Conservation (phyloP, 2,113 vertebrate species). For the Bombycilla garrulus region DNA sequence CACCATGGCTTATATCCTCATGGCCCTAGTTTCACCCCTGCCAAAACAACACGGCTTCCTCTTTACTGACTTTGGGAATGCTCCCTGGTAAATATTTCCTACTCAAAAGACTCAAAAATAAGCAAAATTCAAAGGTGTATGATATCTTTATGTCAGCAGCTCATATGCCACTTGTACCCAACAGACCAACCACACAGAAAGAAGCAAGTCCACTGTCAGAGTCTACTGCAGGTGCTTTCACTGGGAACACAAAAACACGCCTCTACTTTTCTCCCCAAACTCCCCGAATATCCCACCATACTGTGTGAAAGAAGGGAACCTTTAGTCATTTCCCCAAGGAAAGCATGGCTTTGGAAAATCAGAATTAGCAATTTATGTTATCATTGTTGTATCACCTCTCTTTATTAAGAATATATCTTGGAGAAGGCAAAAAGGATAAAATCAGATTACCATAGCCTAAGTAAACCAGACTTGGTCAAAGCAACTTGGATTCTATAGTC, state of each 20-base stretch:
- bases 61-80: not conserved
- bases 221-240: not conserved
- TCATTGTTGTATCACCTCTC: not conserved
- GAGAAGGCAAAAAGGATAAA: not conserved
- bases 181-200: not conserved
- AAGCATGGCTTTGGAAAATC: not conserved
- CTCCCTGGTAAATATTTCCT: not conserved
- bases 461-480: not conserved
- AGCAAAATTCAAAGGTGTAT: not conserved
- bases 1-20: not conserved
- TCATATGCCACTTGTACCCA: not conserved
- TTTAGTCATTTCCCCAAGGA: not conserved
- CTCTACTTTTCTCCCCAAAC: not conserved
- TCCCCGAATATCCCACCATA: not conserved
- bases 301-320: not conserved
- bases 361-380: not conserved
- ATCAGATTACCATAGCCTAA: not conserved
- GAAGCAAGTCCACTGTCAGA: not conserved
- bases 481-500: not conserved
- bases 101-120: not conserved
- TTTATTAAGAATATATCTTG: not conserved
- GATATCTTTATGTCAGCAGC: not conserved
- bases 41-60: not conserved
- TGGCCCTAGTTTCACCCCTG: not conserved
- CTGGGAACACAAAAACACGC: not conserved